Base-by-base conservation (phyloP, 2,888 invertebrate species). In the Xiphydria camelus region DNA sequence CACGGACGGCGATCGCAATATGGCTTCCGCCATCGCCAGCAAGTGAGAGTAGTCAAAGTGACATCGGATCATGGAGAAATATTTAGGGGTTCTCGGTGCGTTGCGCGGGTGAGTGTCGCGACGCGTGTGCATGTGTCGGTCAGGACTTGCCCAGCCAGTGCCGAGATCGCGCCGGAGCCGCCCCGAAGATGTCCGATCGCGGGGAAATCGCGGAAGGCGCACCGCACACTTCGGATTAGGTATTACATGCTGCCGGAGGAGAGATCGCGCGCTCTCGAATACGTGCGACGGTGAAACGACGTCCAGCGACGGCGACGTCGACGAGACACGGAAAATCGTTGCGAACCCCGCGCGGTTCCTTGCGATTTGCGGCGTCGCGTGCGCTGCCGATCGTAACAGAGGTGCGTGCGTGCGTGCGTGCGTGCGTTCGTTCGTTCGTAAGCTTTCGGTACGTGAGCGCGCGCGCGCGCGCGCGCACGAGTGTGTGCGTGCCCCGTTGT, bases 21-120 rank as follows among this genome's bases (percentile, higher is more conserved):
- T 74, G 74, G 74, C 74, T 74, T 73, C 74, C 73, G 72, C 69
- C 64, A 67, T 53, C 56, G 67, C 59, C 50, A 66, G 64, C 63
- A 60, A 71, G 68, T 64, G 68, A 70, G 66, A 70, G 66, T 69
- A 62, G 62, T 62, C 61, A 64, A 57, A 59, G 59, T 52, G 57
- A 60, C 59, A 59, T 49, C 36, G 34, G 33, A 45, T 45, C 32
- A 59, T 58, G 53, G 57, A 49, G 56, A 51, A 41, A 51, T 53
- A 55, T 57, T 50, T 25, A 41, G 31, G 43, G 49, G 45, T 54
- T 50, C 52, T 41, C 51, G 51, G 36, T 25, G 22, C 41, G 41
- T 49, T 49, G 53, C 53, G 51, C 55, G 47, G 20, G 47, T 58
- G 35, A 44, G 41, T 45, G 4, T 17, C 6, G 47, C 20, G 9